Conservation (phyloP, 2,113 vertebrate species). For the Rhabdomys dilectus region DNA sequence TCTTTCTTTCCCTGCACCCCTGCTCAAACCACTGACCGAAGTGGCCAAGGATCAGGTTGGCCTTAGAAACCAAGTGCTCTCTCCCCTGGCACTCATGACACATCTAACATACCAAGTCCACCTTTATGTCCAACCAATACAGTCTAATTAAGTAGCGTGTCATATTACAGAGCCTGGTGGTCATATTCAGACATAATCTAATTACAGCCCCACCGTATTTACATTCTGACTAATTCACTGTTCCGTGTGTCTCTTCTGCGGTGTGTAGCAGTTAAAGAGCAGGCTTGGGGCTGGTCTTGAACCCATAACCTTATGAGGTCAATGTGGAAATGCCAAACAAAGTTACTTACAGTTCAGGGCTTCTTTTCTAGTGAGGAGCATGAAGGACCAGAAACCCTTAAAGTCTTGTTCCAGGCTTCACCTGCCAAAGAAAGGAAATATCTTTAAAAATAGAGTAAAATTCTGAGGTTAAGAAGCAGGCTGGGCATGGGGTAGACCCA, state of each 20-base stretch:
- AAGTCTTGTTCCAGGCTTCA: conserved; percentile 68
- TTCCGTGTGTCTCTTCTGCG: background rate
- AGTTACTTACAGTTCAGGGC: conserved; percentile 79
- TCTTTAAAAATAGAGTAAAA: conserved; percentile 34
- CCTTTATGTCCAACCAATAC: conserved; percentile 60
- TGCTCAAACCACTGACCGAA: background rate
- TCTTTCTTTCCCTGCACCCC: background rate
- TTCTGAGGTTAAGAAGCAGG: background rate
- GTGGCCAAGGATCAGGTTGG: background rate
- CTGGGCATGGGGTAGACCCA: background rate
- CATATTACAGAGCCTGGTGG: conserved; percentile 38
- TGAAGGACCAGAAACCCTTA: conserved; percentile 67
- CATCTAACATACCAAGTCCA: background rate
- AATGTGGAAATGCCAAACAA: conserved; percentile 22
- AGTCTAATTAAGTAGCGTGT: conserved; percentile 71
- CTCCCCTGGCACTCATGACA: conserved; percentile 21
- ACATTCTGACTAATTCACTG: conserved; percentile 25
- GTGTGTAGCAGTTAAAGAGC: conserved; percentile 49
- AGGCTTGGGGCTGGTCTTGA: conserved; percentile 56
- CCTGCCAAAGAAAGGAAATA: conserved; percentile 72
- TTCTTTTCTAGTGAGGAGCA: conserved; percentile 57
- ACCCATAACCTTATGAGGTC: conserved; percentile 55
- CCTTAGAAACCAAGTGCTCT: conserved; percentile 11
- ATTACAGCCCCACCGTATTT: conserved; percentile 57
- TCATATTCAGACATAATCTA: conserved; percentile 68